phyloP scores from a whole-genome alignment of 2,888 invertebrate species.

The Adineta ricciae region DNA sequence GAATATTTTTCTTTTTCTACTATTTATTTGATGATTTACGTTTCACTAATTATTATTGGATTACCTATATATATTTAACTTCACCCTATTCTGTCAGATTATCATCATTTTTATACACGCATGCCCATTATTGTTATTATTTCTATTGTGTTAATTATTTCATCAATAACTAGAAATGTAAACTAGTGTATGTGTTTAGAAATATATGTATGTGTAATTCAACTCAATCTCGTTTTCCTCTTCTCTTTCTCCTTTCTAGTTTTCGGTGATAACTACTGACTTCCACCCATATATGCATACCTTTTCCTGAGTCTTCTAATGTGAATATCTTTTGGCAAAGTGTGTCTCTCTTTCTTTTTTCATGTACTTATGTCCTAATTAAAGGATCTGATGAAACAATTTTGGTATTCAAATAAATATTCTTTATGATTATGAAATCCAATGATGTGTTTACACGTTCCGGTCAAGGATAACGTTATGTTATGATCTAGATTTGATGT shows the following conservation, averaged over 20 bases:
- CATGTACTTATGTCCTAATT: not conserved
- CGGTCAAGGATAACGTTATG: not conserved
- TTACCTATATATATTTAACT: not conserved
- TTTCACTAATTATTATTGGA: not conserved
- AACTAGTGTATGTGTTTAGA: not conserved
- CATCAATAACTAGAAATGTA: not conserved
- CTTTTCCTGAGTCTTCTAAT: not conserved
- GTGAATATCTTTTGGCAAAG: not conserved
- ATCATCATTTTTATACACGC: not conserved
- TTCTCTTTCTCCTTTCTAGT: not conserved
- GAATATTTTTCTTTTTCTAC: not conserved
- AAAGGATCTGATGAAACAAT: not conserved
- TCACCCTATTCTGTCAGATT: not conserved
- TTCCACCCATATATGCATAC: not conserved
- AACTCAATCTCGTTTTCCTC: not conserved
- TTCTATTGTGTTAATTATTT: not conserved
- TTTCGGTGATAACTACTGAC: conserved; percentile 4
- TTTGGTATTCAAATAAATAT: not conserved
- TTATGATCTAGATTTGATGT: not conserved
- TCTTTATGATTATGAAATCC: not conserved
- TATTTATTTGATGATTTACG: not conserved
- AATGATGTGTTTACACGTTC: not conserved
- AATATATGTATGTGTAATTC: not conserved
- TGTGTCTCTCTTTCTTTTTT: not conserved
- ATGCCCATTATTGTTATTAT: not conserved